A percentile compares a stretch with the other conserved stretches of the same genome.
phyloP scores from a whole-genome alignment of 2,888 invertebrate genomes.

The Lochmaea capreae region DNA sequence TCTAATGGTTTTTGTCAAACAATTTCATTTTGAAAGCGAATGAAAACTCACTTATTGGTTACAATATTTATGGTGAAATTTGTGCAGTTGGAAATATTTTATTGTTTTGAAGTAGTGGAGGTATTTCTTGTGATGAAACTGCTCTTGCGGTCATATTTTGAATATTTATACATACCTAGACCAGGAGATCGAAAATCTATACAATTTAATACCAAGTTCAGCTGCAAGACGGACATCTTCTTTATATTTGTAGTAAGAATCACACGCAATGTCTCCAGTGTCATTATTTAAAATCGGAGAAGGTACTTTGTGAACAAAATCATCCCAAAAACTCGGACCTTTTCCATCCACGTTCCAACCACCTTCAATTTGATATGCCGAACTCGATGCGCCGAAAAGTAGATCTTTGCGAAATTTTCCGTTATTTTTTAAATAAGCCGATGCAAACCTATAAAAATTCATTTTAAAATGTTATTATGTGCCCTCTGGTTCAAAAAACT shows the following conservation, averaged over 20 bases:
- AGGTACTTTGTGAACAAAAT: slow-evolving; percentile 65
- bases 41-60: no score
- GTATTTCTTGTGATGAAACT: no score
- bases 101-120: no score
- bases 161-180: slow-evolving; percentile 63
- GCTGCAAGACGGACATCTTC: slow-evolving; percentile 74
- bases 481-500: no score
- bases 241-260: slow-evolving; percentile 76
- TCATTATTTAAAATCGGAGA: slow-evolving; percentile 44
- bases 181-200: slow-evolving; percentile 83
- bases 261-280: slow-evolving; percentile 74
- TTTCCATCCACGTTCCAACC: slow-evolving; percentile 69
- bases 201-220: slow-evolving; percentile 74
- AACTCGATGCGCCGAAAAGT: slow-evolving; percentile 58
- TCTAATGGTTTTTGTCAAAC: no score
- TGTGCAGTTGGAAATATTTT: no score
- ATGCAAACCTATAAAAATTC: slow-evolving; percentile 1
- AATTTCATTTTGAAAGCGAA: no score
- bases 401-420: slow-evolving; percentile 64
- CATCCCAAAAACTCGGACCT: slow-evolving; percentile 74
- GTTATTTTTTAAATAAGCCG: slow-evolving; percentile 52
- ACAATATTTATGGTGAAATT: no score
- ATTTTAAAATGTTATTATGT: neutral
- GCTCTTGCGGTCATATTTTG: no score
- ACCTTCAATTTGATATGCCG: slow-evolving; percentile 64